These are phyloP conservation scores for Tortrix viridana DNA, from an alignment of 2,888 invertebrate genomes.

Conservation along the genomic window DNA sequence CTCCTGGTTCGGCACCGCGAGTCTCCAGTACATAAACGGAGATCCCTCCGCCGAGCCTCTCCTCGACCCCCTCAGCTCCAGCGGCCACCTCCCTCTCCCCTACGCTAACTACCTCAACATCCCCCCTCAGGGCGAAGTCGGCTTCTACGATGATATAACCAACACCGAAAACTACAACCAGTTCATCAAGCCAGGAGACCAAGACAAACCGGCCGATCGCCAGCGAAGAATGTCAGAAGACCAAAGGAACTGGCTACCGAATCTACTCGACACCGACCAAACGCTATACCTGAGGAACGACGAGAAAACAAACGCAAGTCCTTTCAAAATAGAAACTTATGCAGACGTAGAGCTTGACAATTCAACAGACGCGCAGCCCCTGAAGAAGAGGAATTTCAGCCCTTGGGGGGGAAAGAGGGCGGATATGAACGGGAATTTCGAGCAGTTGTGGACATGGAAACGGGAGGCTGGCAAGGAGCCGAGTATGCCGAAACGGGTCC, in stretches of 20 bases:
- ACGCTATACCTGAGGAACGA: conserved; percentile 54
- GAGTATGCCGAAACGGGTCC: conserved; percentile 76
- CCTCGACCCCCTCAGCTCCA: conserved; percentile 54
- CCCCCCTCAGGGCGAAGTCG: conserved; percentile 51
- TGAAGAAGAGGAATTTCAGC: conserved; percentile 71
- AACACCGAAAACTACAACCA: conserved; percentile 40
- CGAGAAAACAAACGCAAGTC: conserved; percentile 44
- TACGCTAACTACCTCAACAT: conserved; percentile 58
- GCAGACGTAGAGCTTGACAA: conserved; percentile 52
- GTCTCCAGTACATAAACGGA: conserved; percentile 69
- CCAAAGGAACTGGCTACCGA: conserved; percentile 57
- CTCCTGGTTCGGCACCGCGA: conserved; percentile 68
- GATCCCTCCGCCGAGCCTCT: conserved; percentile 53
- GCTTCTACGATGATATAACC: conserved; percentile 27
- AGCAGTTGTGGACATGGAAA: conserved; percentile 75
- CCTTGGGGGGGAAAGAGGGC: conserved; percentile 77
- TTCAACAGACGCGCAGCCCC: conserved; percentile 47
- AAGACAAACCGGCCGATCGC: conserved; percentile 43
- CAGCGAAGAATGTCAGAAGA: conserved; percentile 45
- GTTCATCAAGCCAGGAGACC: conserved; percentile 46
- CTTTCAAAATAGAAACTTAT: conserved; percentile 49
- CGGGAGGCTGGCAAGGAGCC: conserved; percentile 66
- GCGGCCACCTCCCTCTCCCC: conserved; percentile 54
- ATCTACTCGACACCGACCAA: conserved; percentile 59
- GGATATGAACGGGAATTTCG: conserved; percentile 46